Evolutionary conservation across 2,113 vertebrate species (phyloP), one percentile per base, ranked within the genome.

Genomic region (Hydrolagus affinis): DNA sequence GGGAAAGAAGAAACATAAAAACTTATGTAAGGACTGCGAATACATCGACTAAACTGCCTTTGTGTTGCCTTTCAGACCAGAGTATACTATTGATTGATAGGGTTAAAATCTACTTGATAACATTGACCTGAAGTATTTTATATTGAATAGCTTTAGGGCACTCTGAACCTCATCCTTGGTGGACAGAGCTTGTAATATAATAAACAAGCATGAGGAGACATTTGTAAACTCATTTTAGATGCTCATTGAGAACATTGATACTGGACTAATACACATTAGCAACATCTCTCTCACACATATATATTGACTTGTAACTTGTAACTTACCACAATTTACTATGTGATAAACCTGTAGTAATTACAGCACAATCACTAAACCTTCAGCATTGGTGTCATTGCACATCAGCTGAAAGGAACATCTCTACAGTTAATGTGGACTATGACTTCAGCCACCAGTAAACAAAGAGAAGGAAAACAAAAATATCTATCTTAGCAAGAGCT

Each of bases 401-500:
- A 83, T 66, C 62, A 83, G 66, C 25, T 30, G 28, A 83, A 66
- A 66, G 25, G 10, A 83, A 17, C 9, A 66, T 30, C 28, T 25
- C 30, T 83, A 25, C 17, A 12, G 59, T 17, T 66, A 30, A 66
- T 66, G 25, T 32, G 59, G 7, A 83, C 64, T 7, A 30, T 64
- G 60, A 17, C 30, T 64, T 19, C 12, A 17, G 28, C 15, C 62
- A 28, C 66, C 15, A 28, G 25, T 8, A 83, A 8, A 66, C 11
- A 28, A 80, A 9, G 28, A 32, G 19, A 21, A 83, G 10, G 30
- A 83, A 19, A 83, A 62, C 8, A 66, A 66, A 30, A 83, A 30
- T 66, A 83, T 25, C 78, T 83, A 25, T 15, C 78, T 62, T 23
- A 19, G 78, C 60, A 59, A 44, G 2, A 83, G 78, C 78, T 83